phyloP scores from a whole-genome alignment of 2,113 vertebrate genomes.

The Drymodes brunneopygia region DNA sequence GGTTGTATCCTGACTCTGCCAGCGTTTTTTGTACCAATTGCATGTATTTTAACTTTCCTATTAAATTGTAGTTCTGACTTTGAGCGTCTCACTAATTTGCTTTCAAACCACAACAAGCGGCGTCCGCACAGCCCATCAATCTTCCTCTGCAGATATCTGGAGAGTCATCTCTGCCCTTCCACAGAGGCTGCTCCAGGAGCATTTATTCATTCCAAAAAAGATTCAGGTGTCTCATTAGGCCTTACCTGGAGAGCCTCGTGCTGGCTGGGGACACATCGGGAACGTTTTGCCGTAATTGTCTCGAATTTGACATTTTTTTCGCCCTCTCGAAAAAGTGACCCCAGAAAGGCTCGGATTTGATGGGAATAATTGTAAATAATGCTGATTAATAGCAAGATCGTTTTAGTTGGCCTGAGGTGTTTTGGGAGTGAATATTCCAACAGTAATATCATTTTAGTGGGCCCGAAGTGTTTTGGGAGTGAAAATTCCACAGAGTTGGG shows the following conservation, averaged over 20 bases:
- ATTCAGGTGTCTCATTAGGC: conserved; percentile 6
- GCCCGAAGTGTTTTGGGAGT: background rate
- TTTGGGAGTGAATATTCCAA: too few species aligned
- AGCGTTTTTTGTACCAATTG: too few species aligned
- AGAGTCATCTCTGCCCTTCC: conserved; percentile 14
- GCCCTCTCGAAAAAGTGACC: background rate
- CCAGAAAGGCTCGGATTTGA: background rate
- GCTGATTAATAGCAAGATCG: background rate
- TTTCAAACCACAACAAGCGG: too few species aligned
- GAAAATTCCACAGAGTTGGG: fast-evolving
- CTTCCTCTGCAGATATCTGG: conserved; percentile 10
- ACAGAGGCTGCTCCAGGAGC: background rate
- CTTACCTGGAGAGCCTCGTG: background rate
- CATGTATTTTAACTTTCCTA: too few species aligned
- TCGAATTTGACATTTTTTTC: background rate
- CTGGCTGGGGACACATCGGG: background rate
- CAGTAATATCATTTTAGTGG: fast-evolving
- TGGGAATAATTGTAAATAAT: background rate
- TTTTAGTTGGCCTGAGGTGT: background rate
- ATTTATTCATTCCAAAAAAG: conserved; percentile 34
- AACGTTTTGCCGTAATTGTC: background rate
- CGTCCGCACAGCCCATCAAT: conserved; percentile 55
- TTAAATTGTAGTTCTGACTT: too few species aligned
- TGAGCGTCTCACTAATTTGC: too few species aligned
- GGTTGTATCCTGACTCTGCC: too few species aligned